Base-by-base conservation (phyloP, 2,113 vertebrate genomes). In the Meriones unguiculatus region DNA sequence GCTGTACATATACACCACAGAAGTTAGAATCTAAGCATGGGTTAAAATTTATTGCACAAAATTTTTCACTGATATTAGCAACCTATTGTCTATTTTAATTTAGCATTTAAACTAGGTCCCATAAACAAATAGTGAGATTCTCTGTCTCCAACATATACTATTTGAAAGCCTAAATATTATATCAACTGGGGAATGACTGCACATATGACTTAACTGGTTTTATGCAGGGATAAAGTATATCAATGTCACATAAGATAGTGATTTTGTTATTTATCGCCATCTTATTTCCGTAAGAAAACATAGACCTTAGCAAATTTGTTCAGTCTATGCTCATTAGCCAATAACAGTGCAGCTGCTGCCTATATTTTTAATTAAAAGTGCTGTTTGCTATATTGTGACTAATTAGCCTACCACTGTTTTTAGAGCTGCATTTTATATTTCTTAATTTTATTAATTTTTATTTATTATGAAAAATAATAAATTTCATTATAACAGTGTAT, bases 51-150 rank as follows among this genome's bases (percentile, higher is more conserved):
- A 82, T 69, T n/a, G 15, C 15, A 24, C 72, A 76, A 77, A 86
- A 72, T 0, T 11, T 10, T 24, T 90, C 11, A n/a, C 24, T 35
- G 11, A 20, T 52, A 28, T 69, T 14, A 20, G 2, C 3, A 69
- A 14, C 22, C 11, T 89, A 25, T 9, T 77, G 22, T 15, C 1
- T n/a, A n/a, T n/a, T n/a, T n/a, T n/a, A n/a, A n/a, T 67, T 89
- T 15, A 85, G 65, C 11, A 85, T 59, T 35, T 89, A 28, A 89
- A 41, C 81, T 54, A 72, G 9, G 59, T 75, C 15, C 32, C 62
- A 38, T 70, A 13, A 84, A 62, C 24, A 94, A 81, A 96, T 15
- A 12, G 89, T 76, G 24, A 78, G 57, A 89, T 89, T 38, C 89
- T 89, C 85, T 25, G 0, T 94, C 86, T 94, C 32, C 20, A 75